Conservation (phyloP, 2,797 vertebrate species). For the Clarias pachynema region DNA sequence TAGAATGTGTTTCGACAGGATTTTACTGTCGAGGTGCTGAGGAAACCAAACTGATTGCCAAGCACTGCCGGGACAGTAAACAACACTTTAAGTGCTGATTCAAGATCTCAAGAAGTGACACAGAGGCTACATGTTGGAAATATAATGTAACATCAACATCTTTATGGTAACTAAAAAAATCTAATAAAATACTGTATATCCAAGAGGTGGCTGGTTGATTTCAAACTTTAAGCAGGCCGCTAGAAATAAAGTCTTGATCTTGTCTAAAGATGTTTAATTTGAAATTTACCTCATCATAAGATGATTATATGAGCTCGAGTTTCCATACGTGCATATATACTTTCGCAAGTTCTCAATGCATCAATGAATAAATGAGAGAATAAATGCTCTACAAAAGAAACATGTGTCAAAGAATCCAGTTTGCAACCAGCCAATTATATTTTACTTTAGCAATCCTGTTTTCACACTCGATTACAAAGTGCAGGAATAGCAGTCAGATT, state of each 20-base stretch:
- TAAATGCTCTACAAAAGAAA: background rate
- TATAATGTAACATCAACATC: background rate
- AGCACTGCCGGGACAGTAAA: constrained; percentile 7
- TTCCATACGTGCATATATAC: background rate
- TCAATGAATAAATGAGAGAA: background rate
- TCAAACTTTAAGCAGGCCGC: too few relatives aligned
- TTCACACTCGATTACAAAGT: background rate
- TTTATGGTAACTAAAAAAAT: background rate
- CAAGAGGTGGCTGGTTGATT: background rate
- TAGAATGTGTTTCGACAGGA: constrained; percentile 18
- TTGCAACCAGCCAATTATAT: background rate
- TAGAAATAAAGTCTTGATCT: background rate
- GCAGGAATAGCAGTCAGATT: background rate
- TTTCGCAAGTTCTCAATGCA: background rate
- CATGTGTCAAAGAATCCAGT: background rate
- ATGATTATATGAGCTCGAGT: background rate
- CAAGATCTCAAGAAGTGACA: background rate
- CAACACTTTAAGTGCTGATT: constrained; percentile 14
- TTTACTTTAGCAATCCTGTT: background rate
- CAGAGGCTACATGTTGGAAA: background rate
- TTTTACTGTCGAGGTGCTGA: constrained; percentile 8
- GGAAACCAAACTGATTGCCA: background rate
- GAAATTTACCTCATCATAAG: background rate
- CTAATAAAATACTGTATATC: too few relatives aligned
- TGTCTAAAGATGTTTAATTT: background rate